Conservation (phyloP, 1,140 invertebrate species). For the Steinernema feltiae region DNA sequence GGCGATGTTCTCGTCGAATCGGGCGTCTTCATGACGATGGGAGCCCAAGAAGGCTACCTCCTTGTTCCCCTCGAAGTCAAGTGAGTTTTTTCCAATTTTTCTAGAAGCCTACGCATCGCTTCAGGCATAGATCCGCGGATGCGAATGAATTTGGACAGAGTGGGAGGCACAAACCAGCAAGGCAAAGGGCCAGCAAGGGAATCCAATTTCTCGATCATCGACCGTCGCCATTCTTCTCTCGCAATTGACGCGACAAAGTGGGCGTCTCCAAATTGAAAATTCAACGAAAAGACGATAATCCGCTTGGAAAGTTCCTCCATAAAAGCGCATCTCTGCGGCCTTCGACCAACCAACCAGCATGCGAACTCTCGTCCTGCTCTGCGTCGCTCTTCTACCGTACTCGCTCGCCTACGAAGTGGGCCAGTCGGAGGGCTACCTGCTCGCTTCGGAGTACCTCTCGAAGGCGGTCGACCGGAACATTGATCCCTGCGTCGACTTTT, state of each 20-base stretch:
- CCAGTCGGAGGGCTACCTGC: background rate
- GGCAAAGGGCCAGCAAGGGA: too few species aligned
- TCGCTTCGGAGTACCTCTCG: background rate
- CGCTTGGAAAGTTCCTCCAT: too few species aligned
- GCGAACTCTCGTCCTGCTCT: background rate
- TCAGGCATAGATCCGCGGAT: too few species aligned
- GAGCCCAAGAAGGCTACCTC: background rate
- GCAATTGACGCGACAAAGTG: too few species aligned
- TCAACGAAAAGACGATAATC: too few species aligned
- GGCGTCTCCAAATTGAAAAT: too few species aligned
- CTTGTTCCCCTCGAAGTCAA: background rate
- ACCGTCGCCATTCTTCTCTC: too few species aligned
- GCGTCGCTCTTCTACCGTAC: background rate
- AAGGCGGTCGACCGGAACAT: conserved; percentile 69
- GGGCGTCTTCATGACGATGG: conserved; percentile 5
- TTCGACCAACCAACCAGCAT: too few species aligned
- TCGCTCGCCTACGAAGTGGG: background rate
- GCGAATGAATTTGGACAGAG: too few species aligned
- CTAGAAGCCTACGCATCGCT: background rate
- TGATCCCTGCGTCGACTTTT: conserved; percentile 89
- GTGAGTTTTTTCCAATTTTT: background rate
- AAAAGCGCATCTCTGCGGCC: too few species aligned
- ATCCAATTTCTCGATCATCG: too few species aligned
- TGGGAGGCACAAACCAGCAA: too few species aligned
- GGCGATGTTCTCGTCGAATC: conserved; percentile 8